These are phyloP conservation scores for Astreopora myriophthalma DNA, from an alignment of 64 coral and sea anemone species.

Conservation along the genomic window DNA sequence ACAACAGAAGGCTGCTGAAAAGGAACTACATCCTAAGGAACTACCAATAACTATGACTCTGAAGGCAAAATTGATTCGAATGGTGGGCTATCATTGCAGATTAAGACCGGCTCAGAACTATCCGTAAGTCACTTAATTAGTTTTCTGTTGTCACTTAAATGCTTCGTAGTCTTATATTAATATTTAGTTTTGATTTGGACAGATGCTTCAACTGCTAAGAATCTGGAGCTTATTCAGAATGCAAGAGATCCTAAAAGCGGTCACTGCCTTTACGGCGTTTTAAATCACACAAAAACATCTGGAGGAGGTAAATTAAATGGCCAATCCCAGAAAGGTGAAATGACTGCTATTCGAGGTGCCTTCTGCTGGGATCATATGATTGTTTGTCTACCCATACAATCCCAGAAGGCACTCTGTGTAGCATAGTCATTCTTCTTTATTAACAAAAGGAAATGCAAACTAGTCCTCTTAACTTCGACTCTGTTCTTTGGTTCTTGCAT, in stretches of 20 bases:
- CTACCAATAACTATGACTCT: background rate
- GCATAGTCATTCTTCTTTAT: too few relatives aligned
- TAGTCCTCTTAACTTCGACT: too few relatives aligned
- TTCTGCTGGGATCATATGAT: too few relatives aligned
- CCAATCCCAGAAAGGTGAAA: background rate
- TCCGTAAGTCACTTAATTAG: background rate
- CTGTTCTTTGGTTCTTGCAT: too few relatives aligned
- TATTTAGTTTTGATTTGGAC: background rate
- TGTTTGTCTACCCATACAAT: too few relatives aligned
- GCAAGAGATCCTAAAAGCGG: constrained; percentile 90
- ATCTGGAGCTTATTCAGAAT: constrained; percentile 90
- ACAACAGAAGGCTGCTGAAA: too few relatives aligned
- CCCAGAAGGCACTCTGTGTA: too few relatives aligned
- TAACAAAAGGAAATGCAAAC: too few relatives aligned
- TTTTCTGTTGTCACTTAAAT: background rate
- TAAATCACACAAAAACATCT: constrained; percentile 93
- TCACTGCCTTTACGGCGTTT: constrained; percentile 87
- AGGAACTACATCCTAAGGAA: too few relatives aligned
- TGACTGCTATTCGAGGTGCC: too few relatives aligned
- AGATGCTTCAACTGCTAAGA: constrained; percentile 90
- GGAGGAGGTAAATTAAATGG: constrained; percentile 86
- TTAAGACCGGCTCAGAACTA: background rate
- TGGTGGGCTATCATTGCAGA: too few relatives aligned
- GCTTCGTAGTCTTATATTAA: background rate
- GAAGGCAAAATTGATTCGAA: background rate